Evolutionary conservation across 2,113 vertebrate genomes (phyloP).

Genomic region (Cyanocitta stelleri): DNA sequence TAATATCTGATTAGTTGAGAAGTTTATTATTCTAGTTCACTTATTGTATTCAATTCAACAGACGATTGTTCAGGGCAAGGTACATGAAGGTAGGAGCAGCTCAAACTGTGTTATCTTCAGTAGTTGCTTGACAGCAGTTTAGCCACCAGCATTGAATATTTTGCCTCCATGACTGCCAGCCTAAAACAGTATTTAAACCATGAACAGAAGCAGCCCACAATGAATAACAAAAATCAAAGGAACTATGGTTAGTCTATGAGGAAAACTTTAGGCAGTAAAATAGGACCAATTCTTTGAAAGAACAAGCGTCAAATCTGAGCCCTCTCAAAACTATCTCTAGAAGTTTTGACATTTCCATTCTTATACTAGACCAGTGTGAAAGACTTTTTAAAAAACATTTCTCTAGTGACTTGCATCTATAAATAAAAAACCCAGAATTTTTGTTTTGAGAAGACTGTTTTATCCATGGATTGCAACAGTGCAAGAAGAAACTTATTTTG

Average conservation of each 20-base stretch:
- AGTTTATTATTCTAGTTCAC: not conserved
- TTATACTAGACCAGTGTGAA: not conserved
- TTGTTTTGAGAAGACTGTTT: not conserved
- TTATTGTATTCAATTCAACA: not conserved
- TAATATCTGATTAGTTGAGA: not conserved
- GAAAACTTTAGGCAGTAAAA: not conserved
- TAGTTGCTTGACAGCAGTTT: not conserved
- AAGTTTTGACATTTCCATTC: not conserved
- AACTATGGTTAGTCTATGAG: not conserved
- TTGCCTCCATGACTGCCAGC: not conserved
- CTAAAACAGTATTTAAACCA: not conserved
- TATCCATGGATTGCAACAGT: not conserved
- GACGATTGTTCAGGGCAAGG: not conserved
- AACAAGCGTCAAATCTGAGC: not conserved
- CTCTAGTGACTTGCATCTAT: fast-evolving
- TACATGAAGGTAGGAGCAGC: not conserved
- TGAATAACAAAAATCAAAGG: not conserved
- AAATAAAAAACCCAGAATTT: not conserved
- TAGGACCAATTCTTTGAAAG: not conserved
- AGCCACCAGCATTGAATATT: not conserved
- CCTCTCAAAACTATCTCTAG: not conserved
- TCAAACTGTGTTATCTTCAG: not conserved
- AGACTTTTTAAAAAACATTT: not conserved
- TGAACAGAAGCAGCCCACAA: not conserved
- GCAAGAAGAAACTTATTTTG: not conserved